Base-by-base conservation (phyloP, 92 coral and sea anemone species). In the Epizoanthus fatuus region DNA sequence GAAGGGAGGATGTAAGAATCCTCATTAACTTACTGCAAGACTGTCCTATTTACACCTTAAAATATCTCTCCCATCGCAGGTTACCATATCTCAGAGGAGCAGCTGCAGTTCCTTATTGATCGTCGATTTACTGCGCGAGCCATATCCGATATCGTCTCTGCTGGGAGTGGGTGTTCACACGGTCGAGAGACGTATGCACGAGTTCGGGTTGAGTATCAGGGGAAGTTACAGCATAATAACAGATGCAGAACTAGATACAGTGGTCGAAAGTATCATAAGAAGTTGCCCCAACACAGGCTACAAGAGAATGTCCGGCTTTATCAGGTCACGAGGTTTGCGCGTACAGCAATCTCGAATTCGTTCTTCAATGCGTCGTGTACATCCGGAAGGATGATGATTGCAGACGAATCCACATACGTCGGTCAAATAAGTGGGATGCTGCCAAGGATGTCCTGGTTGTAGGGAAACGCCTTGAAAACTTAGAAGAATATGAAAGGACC, bases 321-420 rank as follows among this genome's bases (percentile, higher is more conserved):
- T 69, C 3, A 67, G 12, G 25, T 78, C 80, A 19, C 74, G 93
- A 39, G 90, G 88, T 57, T 60, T 86, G 63, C 58, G 86, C 62
- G 15, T 90, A n/a, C 93, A 90, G 60, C 90, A 90, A 76, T 72
- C 37, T 16, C 66, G 90, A 54, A 89, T 89, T 81, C 80, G 89
- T 13, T 69, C 78, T 60, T 84, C 86, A 5, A 84, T 89, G 86
- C 53, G 81, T 58, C 76, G 86, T 79, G 93, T 84, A 7, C 72
- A 67, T 59, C 93, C 90, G n/a, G 89, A 79, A 38, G 93, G 90
- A 39, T 83, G 90, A 75, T 70, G 91, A 88, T 12, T 88, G 92
- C 70, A 42, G 90, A 72, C 7, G 92, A 12, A 74, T 91, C 52
- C 92, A 83, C 58, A 44, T 91, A 35, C 87, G 75, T 59, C 74